Evolutionary conservation across 2,888 invertebrate species (phyloP), one percentile per base, ranked within the genome.

Genomic region (Melanargia galathea): DNA sequence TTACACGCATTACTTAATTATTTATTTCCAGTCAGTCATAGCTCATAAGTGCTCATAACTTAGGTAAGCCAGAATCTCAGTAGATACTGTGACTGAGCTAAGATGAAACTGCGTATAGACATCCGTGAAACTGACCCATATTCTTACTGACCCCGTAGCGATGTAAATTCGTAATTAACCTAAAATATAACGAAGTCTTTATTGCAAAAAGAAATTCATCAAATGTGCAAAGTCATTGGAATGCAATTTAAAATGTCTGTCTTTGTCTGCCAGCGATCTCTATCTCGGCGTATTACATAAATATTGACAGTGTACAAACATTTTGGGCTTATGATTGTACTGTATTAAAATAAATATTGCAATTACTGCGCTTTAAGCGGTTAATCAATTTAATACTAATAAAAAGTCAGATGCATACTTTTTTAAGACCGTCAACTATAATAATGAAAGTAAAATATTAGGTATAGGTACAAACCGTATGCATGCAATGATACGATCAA

Each of bases 241-340:
- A 60, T 81, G 86, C 84, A 86, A 87, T 87, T 87, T 87, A 84
- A 83, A 85, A 73, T 70, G 79, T 77, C 80, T 76, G 81, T 77
- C 76, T 79, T 75, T 72, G 74, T 73, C 75, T 74, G 76, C 71
- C 55, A 64, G 70, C 68, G 86, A 86, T 86, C 75, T 71, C 73
- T 81, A 87, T 87, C 86, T 77, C 64, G 67, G 68, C 71, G 71
- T 73, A 78, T 86, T 84, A 81, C 79, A 77, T 82, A 83, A 84
- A 71, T 75, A 75, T 74, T 72, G 70, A 77, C 70, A 70, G 70
- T 65, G 67, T 71, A 65, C 69, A 67, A 69, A 65, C 66, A 67
- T 67, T 70, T 70, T 59, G 65, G 56, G 49, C 62, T 35, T 60
- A 63, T 64, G 62, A 63, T 64, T 65, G 67, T 66, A 56, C 58